Percentiles rank a stretch among this genome's conserved stretches.
These are phyloP conservation scores for Patella depressa DNA, from an alignment of 2,888 invertebrate genomes.

Conservation along the genomic window DNA sequence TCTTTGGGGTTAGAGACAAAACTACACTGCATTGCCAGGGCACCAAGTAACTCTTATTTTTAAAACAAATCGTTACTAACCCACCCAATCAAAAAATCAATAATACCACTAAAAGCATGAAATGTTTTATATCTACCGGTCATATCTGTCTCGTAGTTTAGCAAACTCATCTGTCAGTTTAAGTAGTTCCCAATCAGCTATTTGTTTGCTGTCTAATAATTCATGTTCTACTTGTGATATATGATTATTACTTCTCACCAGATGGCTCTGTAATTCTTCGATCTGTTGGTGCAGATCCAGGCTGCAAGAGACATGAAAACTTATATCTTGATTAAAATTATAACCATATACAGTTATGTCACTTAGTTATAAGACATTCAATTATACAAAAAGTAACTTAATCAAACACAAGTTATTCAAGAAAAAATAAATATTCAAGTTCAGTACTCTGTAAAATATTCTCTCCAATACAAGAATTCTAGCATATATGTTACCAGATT, in stretches of 20 bases:
- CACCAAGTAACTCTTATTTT: background rate
- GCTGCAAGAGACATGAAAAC: constrained; percentile 39
- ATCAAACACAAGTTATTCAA: too few relatives aligned
- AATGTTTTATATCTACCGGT: constrained; percentile 75
- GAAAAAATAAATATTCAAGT: too few relatives aligned
- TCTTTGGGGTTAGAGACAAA: background rate
- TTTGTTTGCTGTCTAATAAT: constrained; percentile 81
- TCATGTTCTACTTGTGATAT: constrained; percentile 89
- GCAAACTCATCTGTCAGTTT: constrained; percentile 84
- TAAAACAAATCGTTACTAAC: background rate
- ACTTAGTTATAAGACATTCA: background rate
- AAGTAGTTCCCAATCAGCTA: constrained; percentile 82
- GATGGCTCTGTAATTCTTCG: constrained; percentile 85
- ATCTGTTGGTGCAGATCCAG: constrained; percentile 88
- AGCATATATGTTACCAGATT: too few relatives aligned
- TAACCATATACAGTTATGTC: too few relatives aligned
- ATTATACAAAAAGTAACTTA: background rate
- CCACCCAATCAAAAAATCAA: background rate
- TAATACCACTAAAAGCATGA: background rate
- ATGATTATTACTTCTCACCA: constrained; percentile 86
- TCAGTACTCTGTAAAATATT: too few relatives aligned
- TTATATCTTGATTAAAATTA: too few relatives aligned
- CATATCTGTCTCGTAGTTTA: constrained; percentile 94
- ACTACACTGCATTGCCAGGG: background rate
- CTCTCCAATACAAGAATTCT: too few relatives aligned